Conservation (phyloP, 1,140 invertebrate species). For the Condylostylus longicornis region DNA sequence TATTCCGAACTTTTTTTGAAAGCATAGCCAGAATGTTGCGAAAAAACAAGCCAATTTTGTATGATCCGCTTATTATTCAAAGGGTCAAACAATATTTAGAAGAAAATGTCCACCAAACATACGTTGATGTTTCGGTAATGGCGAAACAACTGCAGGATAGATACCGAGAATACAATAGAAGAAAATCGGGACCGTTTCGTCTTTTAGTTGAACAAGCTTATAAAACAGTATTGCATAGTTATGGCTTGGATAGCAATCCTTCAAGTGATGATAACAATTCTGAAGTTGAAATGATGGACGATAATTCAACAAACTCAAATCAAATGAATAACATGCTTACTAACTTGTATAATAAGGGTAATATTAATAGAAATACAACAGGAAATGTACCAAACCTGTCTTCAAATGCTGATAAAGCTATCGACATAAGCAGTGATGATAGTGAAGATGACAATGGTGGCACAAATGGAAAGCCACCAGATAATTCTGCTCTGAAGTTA, state of each 20-base stretch:
- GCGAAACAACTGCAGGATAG: slow-evolving; percentile 50
- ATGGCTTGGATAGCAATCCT: slow-evolving; percentile 37
- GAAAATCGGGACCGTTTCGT: slow-evolving; percentile 49
- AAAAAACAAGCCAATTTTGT: slow-evolving; percentile 21
- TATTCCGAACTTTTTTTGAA: too few relatives aligned
- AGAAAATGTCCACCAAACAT: slow-evolving; percentile 53
- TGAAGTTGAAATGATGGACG: slow-evolving; percentile 37
- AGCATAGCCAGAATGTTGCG: too few relatives aligned
- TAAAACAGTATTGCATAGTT: slow-evolving; percentile 40
- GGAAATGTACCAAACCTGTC: slow-evolving; percentile 17
- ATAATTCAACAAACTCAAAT: slow-evolving; percentile 7
- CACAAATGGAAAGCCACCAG: slow-evolving; percentile 5
- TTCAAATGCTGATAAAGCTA: slow-evolving; percentile 28
- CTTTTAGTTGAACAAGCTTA: slow-evolving; percentile 45
- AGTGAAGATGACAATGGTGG: slow-evolving; percentile 34
- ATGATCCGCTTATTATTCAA: slow-evolving; percentile 25
- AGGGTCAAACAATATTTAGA: slow-evolving; percentile 41
- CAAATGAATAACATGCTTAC: slow-evolving; percentile 34
- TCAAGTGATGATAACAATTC: slow-evolving; percentile 38
- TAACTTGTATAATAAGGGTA: slow-evolving; percentile 37
- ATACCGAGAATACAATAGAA: slow-evolving; percentile 53
- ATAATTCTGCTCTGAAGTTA: slow-evolving; percentile 10
- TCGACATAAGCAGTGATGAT: slow-evolving; percentile 43
- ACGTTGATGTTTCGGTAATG: slow-evolving; percentile 58
- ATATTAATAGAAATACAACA: slow-evolving; percentile 2